Conservation (phyloP, 2,113 vertebrate species). For the Syngnathus typhle region DNA sequence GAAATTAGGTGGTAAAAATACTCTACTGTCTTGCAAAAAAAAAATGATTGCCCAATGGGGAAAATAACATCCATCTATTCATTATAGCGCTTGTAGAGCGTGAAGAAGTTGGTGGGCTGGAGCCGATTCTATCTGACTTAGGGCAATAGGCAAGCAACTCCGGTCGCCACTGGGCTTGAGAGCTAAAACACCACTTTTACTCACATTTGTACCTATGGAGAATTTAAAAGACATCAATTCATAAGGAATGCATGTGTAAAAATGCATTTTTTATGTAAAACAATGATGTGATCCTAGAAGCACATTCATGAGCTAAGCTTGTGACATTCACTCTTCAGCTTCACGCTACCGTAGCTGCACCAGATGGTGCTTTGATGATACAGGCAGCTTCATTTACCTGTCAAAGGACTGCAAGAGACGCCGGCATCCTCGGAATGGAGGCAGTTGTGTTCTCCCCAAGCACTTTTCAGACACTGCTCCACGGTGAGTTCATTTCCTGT, state of each 20-base stretch:
- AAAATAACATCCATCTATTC: neutral
- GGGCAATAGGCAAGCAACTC: no score
- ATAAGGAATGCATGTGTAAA: no score
- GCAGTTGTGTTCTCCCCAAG: slow-evolving; percentile 93
- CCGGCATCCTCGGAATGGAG: slow-evolving; percentile 90
- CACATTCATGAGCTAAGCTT: neutral
- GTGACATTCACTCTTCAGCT: neutral
- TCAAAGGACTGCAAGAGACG: slow-evolving; percentile 82
- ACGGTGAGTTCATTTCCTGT: slow-evolving; percentile 91
- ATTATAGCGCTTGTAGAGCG: neutral
- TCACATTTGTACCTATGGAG: neutral
- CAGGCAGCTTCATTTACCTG: slow-evolving; percentile 66
- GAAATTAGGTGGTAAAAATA: neutral
- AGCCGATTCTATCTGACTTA: neutral
- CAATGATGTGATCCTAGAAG: neutral
- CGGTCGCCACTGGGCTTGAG: neutral
- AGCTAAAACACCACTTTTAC: neutral
- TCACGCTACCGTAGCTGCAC: neutral
- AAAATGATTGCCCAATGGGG: neutral
- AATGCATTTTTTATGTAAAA: no score
- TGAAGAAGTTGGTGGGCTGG: neutral
- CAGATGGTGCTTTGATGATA: neutral
- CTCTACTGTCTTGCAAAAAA: neutral
- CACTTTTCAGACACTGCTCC: slow-evolving; percentile 85
- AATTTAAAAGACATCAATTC: neutral